Conservation (phyloP, 2,888 invertebrate genomes). For the Pollenia griseotomentosa region DNA sequence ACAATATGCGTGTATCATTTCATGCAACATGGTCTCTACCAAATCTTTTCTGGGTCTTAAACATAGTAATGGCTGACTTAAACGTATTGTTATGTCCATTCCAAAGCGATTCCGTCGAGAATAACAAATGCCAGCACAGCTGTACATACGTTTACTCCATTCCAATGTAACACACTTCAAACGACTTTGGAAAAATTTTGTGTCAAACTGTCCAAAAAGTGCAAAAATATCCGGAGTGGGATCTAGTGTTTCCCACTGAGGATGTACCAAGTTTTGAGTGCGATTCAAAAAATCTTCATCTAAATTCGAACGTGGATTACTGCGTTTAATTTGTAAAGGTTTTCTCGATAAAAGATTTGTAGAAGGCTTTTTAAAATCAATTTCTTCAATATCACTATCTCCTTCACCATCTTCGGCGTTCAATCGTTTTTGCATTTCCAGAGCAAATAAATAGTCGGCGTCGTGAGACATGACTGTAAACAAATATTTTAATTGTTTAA, state of each 20-base stretch:
- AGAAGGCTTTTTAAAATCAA: conserved; percentile 72
- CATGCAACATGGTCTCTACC: conserved; percentile 98
- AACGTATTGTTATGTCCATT: conserved; percentile 82
- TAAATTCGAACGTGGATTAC: conserved; percentile 77
- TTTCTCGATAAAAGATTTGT: conserved; percentile 60
- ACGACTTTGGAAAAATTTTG: conserved; percentile 92
- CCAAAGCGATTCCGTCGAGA: conserved; percentile 79
- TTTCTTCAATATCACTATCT: conserved; percentile 73
- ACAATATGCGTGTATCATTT: conserved; percentile 99
- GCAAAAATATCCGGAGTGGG: conserved; percentile 96
- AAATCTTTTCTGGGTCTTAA: conserved; percentile 96
- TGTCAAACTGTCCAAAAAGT: conserved; percentile 94
- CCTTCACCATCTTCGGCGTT: conserved; percentile 73
- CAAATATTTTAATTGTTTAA: background rate
- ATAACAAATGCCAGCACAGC: conserved; percentile 87
- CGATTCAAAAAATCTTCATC: conserved; percentile 80
- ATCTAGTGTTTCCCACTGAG: conserved; percentile 91
- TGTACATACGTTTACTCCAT: conserved; percentile 97
- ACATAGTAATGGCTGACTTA: conserved; percentile 96
- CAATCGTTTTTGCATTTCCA: conserved; percentile 78
- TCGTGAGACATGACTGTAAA: conserved; percentile 78
- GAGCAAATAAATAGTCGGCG: conserved; percentile 78
- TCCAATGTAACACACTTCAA: conserved; percentile 92
- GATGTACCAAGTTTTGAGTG: conserved; percentile 83
- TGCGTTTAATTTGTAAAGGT: conserved; percentile 69